Evolutionary conservation across 1,140 invertebrate species (phyloP).

Genomic region (Uloborus diversus): DNA sequence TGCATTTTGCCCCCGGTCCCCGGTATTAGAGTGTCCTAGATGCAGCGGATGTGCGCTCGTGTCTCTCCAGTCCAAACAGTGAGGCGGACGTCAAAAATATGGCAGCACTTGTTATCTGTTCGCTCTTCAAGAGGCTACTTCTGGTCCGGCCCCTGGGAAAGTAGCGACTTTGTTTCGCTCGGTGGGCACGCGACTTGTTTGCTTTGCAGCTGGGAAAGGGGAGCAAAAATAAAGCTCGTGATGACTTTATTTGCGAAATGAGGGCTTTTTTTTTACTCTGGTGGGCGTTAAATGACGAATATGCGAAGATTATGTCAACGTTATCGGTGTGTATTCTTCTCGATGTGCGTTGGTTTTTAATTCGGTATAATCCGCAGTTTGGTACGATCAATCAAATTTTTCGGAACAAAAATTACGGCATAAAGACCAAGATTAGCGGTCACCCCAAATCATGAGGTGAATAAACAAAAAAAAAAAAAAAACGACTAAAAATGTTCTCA

Average conservation of each 20-base stretch:
- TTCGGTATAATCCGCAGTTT: too few species aligned
- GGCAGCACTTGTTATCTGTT: constrained; percentile 33
- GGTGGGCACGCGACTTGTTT: constrained; percentile 17
- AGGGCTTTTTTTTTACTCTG: not conserved
- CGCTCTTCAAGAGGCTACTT: constrained; percentile 11
- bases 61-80: constrained; percentile 21
- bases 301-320: too few species aligned
- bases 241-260: constrained; percentile 4
- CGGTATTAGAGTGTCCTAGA: too few species aligned
- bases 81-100: constrained; percentile 12
- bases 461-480: too few species aligned
- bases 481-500: too few species aligned
- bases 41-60: too few species aligned
- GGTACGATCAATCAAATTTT: too few species aligned
- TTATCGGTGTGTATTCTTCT: too few species aligned
- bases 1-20: not conserved
- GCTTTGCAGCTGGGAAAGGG: not conserved
- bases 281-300: too few species aligned
- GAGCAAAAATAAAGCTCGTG: not conserved
- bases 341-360: too few species aligned
- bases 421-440: not conserved
- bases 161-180: constrained; percentile 28
- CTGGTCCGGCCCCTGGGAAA: constrained; percentile 1
- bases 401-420: too few species aligned
- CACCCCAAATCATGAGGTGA: too few species aligned